Evolutionary conservation across 2,797 vertebrate species (phyloP).

Genomic region (Vireo griseus): DNA sequence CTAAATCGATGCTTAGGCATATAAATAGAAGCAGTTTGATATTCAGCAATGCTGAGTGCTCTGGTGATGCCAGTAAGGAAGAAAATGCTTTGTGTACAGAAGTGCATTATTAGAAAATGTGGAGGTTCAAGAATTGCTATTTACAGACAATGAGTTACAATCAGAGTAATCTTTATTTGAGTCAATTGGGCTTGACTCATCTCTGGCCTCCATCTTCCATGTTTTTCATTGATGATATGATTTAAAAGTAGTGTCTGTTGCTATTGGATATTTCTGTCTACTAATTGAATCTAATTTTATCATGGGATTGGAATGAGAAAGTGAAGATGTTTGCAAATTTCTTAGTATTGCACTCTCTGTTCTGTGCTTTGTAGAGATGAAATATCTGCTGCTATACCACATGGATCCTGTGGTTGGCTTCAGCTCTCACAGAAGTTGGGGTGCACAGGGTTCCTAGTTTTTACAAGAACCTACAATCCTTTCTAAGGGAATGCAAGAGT

Average conservation of each 20-base stretch:
- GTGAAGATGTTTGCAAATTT: not conserved
- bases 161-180: not conserved
- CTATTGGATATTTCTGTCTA: not conserved
- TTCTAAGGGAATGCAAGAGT: not conserved
- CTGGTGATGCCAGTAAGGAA: not conserved
- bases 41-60: constrained; percentile 17
- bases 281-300: not conserved
- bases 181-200: not conserved
- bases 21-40: constrained; percentile 41
- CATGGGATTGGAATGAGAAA: not conserved
- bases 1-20: not conserved
- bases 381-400: not conserved
- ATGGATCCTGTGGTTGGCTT: not conserved
- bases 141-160: not conserved
- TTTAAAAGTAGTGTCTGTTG: not conserved
- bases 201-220: not conserved
- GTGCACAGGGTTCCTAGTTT: not conserved
- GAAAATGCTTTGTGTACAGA: constrained; percentile 3
- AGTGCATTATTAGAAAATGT: constrained; percentile 5
- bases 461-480: not conserved
- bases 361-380: not conserved
- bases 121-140: not conserved
- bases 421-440: not conserved
- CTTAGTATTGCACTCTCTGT: not conserved
- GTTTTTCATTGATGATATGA: not conserved